phyloP scores from a whole-genome alignment of 2,113 vertebrate genomes.

The Hippocampus barbouri region DNA sequence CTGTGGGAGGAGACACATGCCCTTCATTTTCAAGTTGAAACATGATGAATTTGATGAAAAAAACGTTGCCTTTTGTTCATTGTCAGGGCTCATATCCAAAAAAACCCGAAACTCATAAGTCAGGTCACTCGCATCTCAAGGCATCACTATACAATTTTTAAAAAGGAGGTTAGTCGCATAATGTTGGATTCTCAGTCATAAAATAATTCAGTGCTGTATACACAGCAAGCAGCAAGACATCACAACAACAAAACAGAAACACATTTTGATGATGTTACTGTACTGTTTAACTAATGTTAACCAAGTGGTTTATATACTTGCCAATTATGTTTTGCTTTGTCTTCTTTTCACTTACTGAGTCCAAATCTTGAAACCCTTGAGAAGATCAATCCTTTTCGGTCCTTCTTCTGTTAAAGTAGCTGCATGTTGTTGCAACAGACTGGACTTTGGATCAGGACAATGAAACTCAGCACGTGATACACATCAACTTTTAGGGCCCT shows the following conservation, averaged over 20 bases:
- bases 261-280: neutral
- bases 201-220: neutral
- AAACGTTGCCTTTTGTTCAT: too few relatives aligned
- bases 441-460: slow-evolving; percentile 69
- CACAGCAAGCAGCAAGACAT: neutral
- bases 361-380: slow-evolving; percentile 30
- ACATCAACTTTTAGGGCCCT: neutral
- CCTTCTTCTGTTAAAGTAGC: slow-evolving; percentile 32
- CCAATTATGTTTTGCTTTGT: neutral
- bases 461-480: slow-evolving; percentile 27
- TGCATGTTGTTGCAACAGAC: slow-evolving; percentile 47
- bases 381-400: slow-evolving; percentile 34
- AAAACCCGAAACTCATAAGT: neutral
- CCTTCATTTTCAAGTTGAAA: neutral
- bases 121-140: neutral
- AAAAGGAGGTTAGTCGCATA: neutral
- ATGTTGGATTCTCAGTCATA: neutral
- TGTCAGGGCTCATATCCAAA: neutral
- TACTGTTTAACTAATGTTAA: neutral
- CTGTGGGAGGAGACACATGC: slow-evolving; percentile 24
- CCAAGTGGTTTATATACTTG: neutral
- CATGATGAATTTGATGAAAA: too few relatives aligned
- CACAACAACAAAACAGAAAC: too few relatives aligned
- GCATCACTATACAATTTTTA: neutral
- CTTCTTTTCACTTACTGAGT: slow-evolving; percentile 38